Evolutionary conservation across 1,140 invertebrate genomes (phyloP), one percentile per base, ranked within the genome.

Genomic region (Muscidifurax raptorellus): DNA sequence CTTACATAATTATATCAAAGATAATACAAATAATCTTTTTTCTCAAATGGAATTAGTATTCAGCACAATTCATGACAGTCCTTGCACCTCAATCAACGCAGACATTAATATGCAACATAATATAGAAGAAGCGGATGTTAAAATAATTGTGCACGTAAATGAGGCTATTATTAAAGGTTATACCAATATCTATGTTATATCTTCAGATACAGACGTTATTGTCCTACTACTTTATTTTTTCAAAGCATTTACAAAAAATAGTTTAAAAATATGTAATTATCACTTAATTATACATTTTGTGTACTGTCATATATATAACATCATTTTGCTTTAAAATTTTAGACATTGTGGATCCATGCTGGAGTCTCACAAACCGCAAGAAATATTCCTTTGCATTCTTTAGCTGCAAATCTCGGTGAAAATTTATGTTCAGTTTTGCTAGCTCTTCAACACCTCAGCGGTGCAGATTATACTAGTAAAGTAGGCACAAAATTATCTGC

Each of bases 101-200:
- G 32, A 40, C 18, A 22, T 64, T 25, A 9, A 52, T 5, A 22
- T 79, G 18, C 59, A 80, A 18, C 3, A 13, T 25, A 25, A 80
- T 69, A 80, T 80, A 1, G 78, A 67, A 80, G 78, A 80, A 44
- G 32, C 78, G 13, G 66, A 80, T 69, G 59, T 69, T 10, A 80
- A 80, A 80, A 80, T 80, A 13, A 64, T 80, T 4, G 2, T 69
- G 13, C 66, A 80, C n/a, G 25, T 25, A 9, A 40, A 69, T 12
- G 64, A 69, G 25, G 78, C 32, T 69, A 2, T 40, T 18, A 5
- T 22, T 1, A 18, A 25, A 80, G 64, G 66, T 5, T 69, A 30
- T 22, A 80, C 67, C 27, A 80, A 80, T 80, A 44, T 80, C 6
- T 80, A 69, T 44, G 18, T 79, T 7, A 32, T 79, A 18, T 0